Evolutionary conservation across 2,888 invertebrate genomes (phyloP), one percentile per base, ranked within the genome.

Genomic region (Tetranychus truncatus): DNA sequence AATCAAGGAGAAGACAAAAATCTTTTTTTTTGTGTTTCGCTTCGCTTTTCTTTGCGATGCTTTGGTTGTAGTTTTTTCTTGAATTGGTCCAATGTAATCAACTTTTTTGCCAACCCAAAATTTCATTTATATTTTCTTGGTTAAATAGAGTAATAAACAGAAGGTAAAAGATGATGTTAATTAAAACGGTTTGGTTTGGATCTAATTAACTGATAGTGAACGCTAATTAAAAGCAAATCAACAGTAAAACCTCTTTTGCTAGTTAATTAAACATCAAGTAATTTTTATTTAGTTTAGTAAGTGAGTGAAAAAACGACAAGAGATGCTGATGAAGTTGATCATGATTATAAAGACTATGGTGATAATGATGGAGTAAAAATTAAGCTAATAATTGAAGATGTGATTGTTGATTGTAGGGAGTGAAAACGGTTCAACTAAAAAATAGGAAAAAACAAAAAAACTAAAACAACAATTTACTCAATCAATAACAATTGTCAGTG

Each of bases 161-260:
- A 55, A 15, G 9, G 55, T 55, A 15, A 55, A 55, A 55, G 55
- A 55, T 55, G 15, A 55, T 55, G 55, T 55, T 55, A 55, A 55
- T 55, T 55, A 55, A 15, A 15, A 55, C 15, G 55, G 55, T 55
- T 55, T 55, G 55, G 55, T 55, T 55, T 15, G 55, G 55, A 55
- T 55, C 55, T 55, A 55, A 55, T 55, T 55, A 55, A 55, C 55
- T 55, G 55, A 55, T 55, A 55, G 55, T 55, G 55, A 55, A 55
- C 11, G 15, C 55, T 55, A 55, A 55, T 55, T 55, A 55, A 55
- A 55, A 55, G 9, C 55, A 15, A 55, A 55, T 55, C 55, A 55
- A 55, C 9, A 55, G 55, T 9, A 55, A 55, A 55, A 55, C 9
- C 15, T 55, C 15, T 55, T 55, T 9, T 15, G 9, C 15, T 15